phyloP scores from a whole-genome alignment of 2,113 vertebrate species.

The Lophius piscatorius region DNA sequence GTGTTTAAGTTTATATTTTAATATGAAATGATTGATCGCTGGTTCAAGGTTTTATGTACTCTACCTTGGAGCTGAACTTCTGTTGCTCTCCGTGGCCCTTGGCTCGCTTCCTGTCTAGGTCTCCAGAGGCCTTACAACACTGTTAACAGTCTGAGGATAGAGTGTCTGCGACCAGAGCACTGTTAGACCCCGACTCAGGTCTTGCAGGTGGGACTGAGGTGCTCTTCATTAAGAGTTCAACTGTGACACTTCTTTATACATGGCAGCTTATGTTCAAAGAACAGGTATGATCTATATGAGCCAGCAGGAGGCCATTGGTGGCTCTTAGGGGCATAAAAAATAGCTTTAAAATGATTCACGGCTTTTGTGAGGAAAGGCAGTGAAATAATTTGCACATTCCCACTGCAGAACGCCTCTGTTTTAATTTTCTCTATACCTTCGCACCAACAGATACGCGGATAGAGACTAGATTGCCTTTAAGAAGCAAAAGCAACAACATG shows the following conservation, averaged over 20 bases:
- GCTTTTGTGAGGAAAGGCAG: conserved; percentile 46
- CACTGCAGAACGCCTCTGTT: conserved; percentile 35
- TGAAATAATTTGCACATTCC: conserved; percentile 53
- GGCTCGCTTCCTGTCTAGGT: conserved; percentile 88
- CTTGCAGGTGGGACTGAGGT: conserved; percentile 40
- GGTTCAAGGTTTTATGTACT: conserved; percentile 89
- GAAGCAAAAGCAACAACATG: conserved; percentile 19
- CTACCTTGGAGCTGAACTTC: conserved; percentile 89
- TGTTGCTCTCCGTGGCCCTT: conserved; percentile 82
- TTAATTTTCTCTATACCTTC: conserved; percentile 59
- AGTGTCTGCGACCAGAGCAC: conserved; percentile 66
- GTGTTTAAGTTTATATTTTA: conserved; percentile 35
- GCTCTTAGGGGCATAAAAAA: conserved; percentile 73
- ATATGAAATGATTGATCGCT: conserved; percentile 83
- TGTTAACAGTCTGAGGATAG: conserved; percentile 80
- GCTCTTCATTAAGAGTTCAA: conserved; percentile 66
- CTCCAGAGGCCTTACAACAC: conserved; percentile 75
- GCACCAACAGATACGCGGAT: conserved; percentile 39
- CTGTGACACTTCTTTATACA: conserved; percentile 73
- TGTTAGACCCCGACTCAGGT: conserved; percentile 51
- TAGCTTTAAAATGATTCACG: conserved; percentile 71
- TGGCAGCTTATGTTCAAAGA: conserved; percentile 76
- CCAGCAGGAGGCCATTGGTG: conserved; percentile 55
- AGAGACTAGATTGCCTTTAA: conserved; percentile 33
- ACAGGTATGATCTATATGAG: conserved; percentile 63